Percentiles rank a stretch among this genome's conserved stretches.
Evolutionary conservation across 2,888 invertebrate species (phyloP).

Genomic region (Unio pictorum): DNA sequence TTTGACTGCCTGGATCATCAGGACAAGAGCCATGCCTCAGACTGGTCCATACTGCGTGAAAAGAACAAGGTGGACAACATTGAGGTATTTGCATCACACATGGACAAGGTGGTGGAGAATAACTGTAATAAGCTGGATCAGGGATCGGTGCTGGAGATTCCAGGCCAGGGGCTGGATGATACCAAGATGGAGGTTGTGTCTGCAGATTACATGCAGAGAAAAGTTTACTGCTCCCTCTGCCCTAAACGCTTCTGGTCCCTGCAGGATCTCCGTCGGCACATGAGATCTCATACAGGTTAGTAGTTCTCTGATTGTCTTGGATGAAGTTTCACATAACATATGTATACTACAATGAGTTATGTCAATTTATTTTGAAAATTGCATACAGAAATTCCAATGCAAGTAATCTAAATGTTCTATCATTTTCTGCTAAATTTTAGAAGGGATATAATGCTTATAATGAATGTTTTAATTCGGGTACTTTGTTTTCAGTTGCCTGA

Average conservation of each 20-base stretch:
- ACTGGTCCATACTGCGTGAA: slow-evolving; percentile 84
- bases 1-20: slow-evolving; percentile 88
- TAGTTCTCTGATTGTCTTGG: neutral
- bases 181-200: slow-evolving; percentile 49
- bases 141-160: slow-evolving; percentile 45
- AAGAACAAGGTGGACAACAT: slow-evolving; percentile 65
- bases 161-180: slow-evolving; percentile 46
- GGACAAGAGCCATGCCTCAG: slow-evolving; percentile 81
- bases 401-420: no score
- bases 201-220: slow-evolving; percentile 61
- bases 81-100: slow-evolving; percentile 55
- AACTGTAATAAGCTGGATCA: slow-evolving; percentile 49
- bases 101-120: slow-evolving; percentile 62
- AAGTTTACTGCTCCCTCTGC: slow-evolving; percentile 84
- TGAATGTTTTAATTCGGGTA: no score
- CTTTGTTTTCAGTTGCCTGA: no score
- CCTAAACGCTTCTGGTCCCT: slow-evolving; percentile 95
- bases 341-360: no score
- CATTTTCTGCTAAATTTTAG: no score
- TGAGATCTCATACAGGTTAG: slow-evolving; percentile 84
- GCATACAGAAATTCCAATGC: no score
- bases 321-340: neutral
- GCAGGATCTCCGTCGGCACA: slow-evolving; percentile 92
- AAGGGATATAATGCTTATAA: no score
- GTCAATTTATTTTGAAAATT: no score